phyloP scores from a whole-genome alignment of 2,888 invertebrate genomes.

The Drosophila demipolita region DNA sequence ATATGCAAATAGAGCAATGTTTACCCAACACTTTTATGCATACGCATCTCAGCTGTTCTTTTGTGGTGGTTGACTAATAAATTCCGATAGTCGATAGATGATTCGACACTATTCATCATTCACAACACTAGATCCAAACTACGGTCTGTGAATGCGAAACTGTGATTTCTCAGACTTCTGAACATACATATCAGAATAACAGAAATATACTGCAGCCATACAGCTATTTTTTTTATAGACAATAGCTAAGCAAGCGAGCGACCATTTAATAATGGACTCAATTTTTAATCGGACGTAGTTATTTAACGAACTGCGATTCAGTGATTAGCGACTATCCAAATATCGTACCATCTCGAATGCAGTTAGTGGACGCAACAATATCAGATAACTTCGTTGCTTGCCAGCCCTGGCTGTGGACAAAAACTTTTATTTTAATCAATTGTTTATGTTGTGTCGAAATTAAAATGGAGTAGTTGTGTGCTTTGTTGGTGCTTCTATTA shows the following conservation, averaged over 20 bases:
- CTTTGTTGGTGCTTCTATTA: slow-evolving; percentile 36
- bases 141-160: neutral
- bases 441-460: slow-evolving; percentile 62
- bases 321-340: slow-evolving; percentile 14
- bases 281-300: neutral
- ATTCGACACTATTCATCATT: neutral
- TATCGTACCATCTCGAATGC: slow-evolving; percentile 40
- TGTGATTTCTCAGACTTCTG: neutral
- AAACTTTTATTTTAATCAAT: slow-evolving; percentile 61
- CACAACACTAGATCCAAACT: slow-evolving; percentile 10
- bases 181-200: neutral
- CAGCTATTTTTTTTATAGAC: neutral
- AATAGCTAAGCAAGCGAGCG: no score
- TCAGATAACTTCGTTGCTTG: slow-evolving; percentile 39
- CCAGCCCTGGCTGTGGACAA: slow-evolving; percentile 58
- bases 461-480: slow-evolving; percentile 59
- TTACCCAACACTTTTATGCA: slow-evolving; percentile 20
- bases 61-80: slow-evolving; percentile 14
- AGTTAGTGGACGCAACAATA: slow-evolving; percentile 55
- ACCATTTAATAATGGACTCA: neutral
- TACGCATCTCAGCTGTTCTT: slow-evolving; percentile 30
- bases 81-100: neutral
- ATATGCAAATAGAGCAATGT: slow-evolving; percentile 3
- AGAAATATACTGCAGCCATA: neutral
- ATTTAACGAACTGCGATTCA: neutral